A percentile compares a stretch with the other conserved stretches of the same genome.
These are phyloP conservation scores for Chamaetylas fuelleborni DNA, from an alignment of 2,113 vertebrate genomes.

Conservation along the genomic window DNA sequence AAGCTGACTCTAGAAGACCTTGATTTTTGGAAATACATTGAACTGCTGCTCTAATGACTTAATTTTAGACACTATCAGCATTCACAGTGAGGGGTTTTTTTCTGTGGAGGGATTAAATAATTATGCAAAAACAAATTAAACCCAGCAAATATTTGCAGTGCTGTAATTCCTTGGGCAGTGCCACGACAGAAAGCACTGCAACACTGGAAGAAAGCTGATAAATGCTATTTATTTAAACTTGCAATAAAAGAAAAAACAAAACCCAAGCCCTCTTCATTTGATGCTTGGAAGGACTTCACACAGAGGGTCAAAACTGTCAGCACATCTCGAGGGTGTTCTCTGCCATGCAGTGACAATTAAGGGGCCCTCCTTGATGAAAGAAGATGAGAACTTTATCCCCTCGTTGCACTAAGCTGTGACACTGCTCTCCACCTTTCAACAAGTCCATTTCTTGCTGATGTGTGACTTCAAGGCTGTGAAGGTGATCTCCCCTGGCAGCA, in stretches of 20 bases:
- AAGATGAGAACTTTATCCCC: background rate
- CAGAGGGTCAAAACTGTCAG: background rate
- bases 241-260: background rate
- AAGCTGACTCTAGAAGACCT: background rate
- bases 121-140: background rate
- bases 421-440: background rate
- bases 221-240: background rate
- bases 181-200: background rate
- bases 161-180: background rate
- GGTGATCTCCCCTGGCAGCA: background rate
- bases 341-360: background rate
- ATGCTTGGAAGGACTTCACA: background rate
- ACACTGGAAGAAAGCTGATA: background rate
- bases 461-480: background rate
- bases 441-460: background rate
- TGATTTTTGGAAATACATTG: background rate
- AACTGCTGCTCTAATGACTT: background rate
- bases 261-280: background rate
- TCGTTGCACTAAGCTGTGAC: fast-evolving
- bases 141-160: conserved; percentile 19
- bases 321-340: background rate
- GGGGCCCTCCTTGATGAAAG: background rate
- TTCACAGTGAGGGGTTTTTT: background rate
- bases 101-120: background rate
- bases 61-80: background rate